Percentiles rank a stretch among this genome's conserved stretches.
Evolutionary conservation across 2,797 vertebrate genomes (phyloP).

Genomic region (Hemitrygon akajei): DNA sequence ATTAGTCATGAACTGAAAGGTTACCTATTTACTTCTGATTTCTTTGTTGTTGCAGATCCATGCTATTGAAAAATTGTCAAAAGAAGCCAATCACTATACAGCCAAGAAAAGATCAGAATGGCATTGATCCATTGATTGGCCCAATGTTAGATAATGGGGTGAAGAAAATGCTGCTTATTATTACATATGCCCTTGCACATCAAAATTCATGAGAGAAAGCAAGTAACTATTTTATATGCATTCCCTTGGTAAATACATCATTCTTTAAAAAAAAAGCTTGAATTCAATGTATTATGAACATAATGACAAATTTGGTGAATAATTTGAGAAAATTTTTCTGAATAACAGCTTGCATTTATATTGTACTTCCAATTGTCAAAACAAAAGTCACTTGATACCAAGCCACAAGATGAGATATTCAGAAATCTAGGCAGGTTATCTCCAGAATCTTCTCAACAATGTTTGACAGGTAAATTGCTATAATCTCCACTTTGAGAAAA

Average conservation of each 20-base stretch:
- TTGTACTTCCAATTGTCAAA: not conserved
- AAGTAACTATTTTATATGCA: not conserved
- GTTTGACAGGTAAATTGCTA: no score
- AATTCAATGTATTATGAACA: not conserved
- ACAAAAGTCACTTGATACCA: not conserved
- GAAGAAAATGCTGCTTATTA: not conserved
- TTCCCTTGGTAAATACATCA: not conserved
- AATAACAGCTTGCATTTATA: not conserved
- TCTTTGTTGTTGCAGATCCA: not conserved
- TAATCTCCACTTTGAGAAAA: no score
- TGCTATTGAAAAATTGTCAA: not conserved
- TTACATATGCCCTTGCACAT: not conserved
- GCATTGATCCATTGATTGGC: not conserved
- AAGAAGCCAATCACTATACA: not conserved
- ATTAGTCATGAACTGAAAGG: not conserved
- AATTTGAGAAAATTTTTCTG: not conserved
- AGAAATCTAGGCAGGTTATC: no score
- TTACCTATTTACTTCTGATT: not conserved
- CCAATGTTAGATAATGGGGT: not conserved
- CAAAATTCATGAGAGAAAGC: not conserved
- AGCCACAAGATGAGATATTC: not conserved
- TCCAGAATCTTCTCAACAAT: no score
- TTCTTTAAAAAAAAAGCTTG: not conserved
- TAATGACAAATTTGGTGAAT: not conserved
- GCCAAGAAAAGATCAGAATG: not conserved